Evolutionary conservation across 2,113 vertebrate genomes (phyloP), one percentile per base, ranked within the genome.

Genomic region (Peromyscus polionotus): DNA sequence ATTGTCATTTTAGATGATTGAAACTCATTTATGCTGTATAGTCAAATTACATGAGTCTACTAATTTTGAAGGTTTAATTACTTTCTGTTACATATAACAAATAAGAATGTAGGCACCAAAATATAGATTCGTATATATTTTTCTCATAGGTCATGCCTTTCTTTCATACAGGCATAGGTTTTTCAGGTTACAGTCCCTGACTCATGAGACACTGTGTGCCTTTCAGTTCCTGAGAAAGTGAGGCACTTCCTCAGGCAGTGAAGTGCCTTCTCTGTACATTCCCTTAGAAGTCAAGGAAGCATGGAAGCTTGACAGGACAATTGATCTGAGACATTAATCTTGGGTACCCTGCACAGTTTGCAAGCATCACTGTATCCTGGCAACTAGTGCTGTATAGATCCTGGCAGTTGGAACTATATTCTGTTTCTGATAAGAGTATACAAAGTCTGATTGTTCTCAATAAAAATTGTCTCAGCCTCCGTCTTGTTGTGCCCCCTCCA

Each of bases 31-130:
- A 14, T 11, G 19, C 42, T 86, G 5, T n/a, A 70, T 28, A 57
- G 26, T 73, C 86, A 83, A 77, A 81, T 19, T 48, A 31, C 59
- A 33, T 68, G 28, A 1, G 26, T 28, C 54, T 93, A 81, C 73
- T 93, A 59, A 89, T 76, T 95, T 75, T 76, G 45, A 91, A 86
- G 39, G 61, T 73, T 76, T 73, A 85, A 54, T 73, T 90, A 87
- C 24, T 90, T 97, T 94, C 65, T 48, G 42, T 92, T 84, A 57
- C 16, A 28, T 54, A 17, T 65, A 72, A 75, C 31, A 80, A 67
- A 61, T 65, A 88, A 67, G 57, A 54, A 42, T 79, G 5, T 61
- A 73, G 76, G 26, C 61, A 42, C 48, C 57, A 89, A 90, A 20
- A 81, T 94, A 83, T 68, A 81, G 20, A 87, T 80, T 95, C 59